phyloP scores from a whole-genome alignment of 1,140 invertebrate genomes.

The Dysdera silvatica region DNA sequence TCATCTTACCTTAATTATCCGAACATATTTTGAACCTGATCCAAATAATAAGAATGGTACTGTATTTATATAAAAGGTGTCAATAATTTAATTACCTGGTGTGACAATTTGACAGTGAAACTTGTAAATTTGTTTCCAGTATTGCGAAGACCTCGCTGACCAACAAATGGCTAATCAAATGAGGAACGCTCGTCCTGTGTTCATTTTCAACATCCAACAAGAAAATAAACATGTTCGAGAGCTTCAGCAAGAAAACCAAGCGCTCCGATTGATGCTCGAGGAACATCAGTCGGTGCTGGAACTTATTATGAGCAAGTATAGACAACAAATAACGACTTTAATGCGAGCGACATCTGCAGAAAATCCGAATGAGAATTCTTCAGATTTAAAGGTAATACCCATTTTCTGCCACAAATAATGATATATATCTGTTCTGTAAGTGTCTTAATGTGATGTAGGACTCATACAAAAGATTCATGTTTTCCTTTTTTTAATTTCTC shows the following conservation, averaged over 20 bases:
- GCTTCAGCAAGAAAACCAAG: slow-evolving; percentile 66
- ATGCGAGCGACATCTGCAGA: slow-evolving; percentile 67
- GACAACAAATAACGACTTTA: slow-evolving; percentile 78
- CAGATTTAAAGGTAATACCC: neutral
- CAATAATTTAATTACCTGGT: no score
- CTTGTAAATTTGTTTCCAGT: slow-evolving; percentile 54
- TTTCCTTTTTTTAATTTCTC: no score
- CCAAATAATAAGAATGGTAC: no score
- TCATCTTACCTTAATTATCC: no score
- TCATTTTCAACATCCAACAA: slow-evolving; percentile 83
- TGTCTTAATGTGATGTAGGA: neutral
- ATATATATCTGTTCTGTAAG: neutral
- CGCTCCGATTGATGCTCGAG: slow-evolving; percentile 76
- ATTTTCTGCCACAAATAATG: neutral
- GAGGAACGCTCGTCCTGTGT: slow-evolving; percentile 63
- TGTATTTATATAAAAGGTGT: no score
- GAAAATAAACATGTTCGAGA: slow-evolving; percentile 76
- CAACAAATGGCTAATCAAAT: slow-evolving; percentile 81
- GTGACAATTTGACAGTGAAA: no score
- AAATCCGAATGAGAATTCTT: no score
- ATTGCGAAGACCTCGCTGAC: slow-evolving; percentile 83
- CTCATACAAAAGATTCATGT: no score
- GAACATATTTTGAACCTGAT: no score
- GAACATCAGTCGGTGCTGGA: slow-evolving; percentile 90
- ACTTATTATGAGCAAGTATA: slow-evolving; percentile 94